phyloP scores from a whole-genome alignment of 2,113 vertebrate genomes.

The Anhinga anhinga region DNA sequence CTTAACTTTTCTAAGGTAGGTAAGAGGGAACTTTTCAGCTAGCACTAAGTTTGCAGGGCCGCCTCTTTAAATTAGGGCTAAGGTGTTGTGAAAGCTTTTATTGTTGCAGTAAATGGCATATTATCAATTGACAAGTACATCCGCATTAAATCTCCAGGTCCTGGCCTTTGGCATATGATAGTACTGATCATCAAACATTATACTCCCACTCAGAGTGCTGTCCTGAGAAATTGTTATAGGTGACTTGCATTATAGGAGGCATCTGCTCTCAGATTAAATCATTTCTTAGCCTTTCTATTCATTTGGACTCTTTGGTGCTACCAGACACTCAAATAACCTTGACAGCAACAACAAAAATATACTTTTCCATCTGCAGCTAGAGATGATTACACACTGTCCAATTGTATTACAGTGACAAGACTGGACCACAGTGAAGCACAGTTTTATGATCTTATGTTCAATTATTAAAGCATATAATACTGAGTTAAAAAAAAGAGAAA shows the following conservation, averaged over 20 bases:
- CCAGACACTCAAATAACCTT: not conserved
- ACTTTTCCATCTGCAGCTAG: not conserved
- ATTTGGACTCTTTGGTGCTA: not conserved
- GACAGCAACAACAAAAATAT: not conserved
- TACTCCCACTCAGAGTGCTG: not conserved
- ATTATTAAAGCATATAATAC: not conserved
- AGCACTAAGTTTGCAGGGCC: not conserved
- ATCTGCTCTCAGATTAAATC: not conserved
- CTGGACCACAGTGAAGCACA: not conserved
- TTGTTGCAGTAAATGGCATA: not conserved
- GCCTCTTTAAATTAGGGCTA: not conserved
- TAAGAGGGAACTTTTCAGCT: not conserved
- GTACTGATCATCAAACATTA: not conserved
- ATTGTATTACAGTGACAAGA: not conserved
- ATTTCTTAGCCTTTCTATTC: slow-evolving; percentile 16
- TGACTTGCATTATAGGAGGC: not conserved
- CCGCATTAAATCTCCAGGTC: not conserved
- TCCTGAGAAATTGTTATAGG: not conserved
- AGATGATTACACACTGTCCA: not conserved
- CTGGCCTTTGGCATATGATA: not conserved
- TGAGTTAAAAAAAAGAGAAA: not conserved
- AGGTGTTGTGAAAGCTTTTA: slow-evolving; percentile 1
- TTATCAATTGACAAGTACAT: not conserved
- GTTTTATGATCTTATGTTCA: not conserved
- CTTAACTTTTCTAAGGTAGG: not conserved